Base-by-base conservation (phyloP, 2,797 vertebrate genomes). In the Ispidina lecontei region DNA sequence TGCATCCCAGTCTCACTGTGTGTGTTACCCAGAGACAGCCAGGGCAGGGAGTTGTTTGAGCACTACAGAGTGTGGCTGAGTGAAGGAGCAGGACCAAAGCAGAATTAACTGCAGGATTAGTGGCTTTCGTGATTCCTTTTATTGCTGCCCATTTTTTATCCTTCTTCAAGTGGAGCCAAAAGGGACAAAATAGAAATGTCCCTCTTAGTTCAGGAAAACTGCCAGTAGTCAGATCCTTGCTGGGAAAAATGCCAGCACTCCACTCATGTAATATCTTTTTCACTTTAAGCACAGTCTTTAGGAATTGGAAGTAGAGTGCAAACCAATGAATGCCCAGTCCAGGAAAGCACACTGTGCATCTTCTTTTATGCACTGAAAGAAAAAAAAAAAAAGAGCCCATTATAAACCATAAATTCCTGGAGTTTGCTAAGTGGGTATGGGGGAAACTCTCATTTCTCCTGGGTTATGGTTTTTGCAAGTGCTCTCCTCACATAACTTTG, bases 181-280 rank as follows among this genome's bases (percentile, higher is more conserved):
- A 88, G 20, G 62, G 80, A 82, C 71, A 65, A 93, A 92, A 84
- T 74, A 89, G 84, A 92, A 93, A 76, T 92, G 80, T 90, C 83
- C 71, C 54, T 90, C 71, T 86, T 49, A 64, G 81, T 62, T 92
- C 68, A 94, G 84, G 71, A 89, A 90, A 93, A 74, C 29, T 93
- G 86, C 83, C 80, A 69, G 77, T 33, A 37, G 78, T 91, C 51
- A 9, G 81, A 70, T 90, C 33, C 56, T 75, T 49, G 44, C 94
- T 84, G 93, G 94, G 95, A 94, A 93, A 51, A 84, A 64, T 74
- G 94, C 95, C 96, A 95, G 58, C 60, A 47, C 51, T 82, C 56
- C 54, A 82, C 95, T 96, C 86, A 65, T 41, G 88, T 65, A 47
- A 9, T 86, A 76, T 89, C 89, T 92, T 88, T 87, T 60, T 75